Evolutionary conservation across 2,113 vertebrate genomes (phyloP).

Genomic region (Etheostoma cragini): DNA sequence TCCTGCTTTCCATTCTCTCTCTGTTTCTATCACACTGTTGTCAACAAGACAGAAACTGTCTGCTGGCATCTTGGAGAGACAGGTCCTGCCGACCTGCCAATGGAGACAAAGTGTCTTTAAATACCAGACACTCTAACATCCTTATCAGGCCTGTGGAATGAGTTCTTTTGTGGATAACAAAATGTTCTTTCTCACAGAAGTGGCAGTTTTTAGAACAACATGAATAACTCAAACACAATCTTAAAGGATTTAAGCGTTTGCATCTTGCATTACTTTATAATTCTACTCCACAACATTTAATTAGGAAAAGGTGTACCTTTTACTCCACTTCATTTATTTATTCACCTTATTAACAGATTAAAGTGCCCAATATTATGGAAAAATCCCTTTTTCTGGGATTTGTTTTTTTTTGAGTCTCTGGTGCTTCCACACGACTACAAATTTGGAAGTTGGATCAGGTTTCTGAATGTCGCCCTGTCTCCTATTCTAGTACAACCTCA

Average conservation of each 20-base stretch:
- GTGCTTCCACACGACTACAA: no score
- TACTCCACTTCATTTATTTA: neutral
- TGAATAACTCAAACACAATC: neutral
- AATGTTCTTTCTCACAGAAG: constrained; percentile 18
- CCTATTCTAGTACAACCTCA: no score
- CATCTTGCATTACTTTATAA: neutral
- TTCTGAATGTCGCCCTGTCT: no score
- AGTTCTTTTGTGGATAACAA: constrained; percentile 34
- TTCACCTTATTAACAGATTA: neutral
- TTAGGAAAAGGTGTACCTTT: neutral
- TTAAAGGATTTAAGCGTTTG: neutral
- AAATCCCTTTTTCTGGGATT: no score
- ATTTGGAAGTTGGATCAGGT: no score
- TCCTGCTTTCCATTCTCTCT: constrained; percentile 62
- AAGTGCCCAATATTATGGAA: no score
- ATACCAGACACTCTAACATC: constrained; percentile 68
- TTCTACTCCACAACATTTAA: neutral
- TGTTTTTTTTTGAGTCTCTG: no score
- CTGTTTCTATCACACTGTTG: constrained; percentile 66
- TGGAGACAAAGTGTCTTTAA: constrained; percentile 73
- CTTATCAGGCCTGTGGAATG: constrained; percentile 55
- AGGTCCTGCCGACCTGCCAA: constrained; percentile 55
- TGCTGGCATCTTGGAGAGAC: constrained; percentile 60
- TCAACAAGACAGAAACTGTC: constrained; percentile 71
- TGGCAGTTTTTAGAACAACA: constrained; percentile 22